phyloP scores from a whole-genome alignment of 2,113 vertebrate species.

The Brienomyrus brachyistius region DNA sequence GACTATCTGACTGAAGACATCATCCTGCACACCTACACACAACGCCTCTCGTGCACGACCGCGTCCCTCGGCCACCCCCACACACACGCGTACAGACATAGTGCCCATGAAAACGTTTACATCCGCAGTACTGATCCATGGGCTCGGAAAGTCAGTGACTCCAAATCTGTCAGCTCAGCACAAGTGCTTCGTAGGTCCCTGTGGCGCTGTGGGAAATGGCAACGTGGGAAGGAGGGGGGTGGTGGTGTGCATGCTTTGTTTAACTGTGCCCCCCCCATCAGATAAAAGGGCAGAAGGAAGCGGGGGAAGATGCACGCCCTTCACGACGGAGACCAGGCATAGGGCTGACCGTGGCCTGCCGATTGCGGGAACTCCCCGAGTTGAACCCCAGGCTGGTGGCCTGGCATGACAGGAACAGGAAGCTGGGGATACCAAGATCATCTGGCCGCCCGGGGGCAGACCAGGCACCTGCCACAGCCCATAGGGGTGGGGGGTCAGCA shows the following conservation, averaged over 20 bases:
- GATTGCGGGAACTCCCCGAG: neutral
- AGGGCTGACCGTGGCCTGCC: neutral
- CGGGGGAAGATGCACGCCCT: neutral
- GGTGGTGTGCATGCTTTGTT: neutral
- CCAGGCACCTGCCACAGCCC: neutral
- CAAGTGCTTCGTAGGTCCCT: neutral
- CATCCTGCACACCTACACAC: neutral
- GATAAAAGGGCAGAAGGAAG: constrained; percentile 15
- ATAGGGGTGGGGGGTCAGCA: neutral
- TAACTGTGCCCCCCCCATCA: neutral
- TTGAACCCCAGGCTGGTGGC: neutral
- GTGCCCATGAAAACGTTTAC: neutral
- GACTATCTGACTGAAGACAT: neutral
- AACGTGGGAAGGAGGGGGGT: neutral
- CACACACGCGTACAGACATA: neutral
- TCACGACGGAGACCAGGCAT: neutral
- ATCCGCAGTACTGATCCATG: neutral
- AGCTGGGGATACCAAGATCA: neutral
- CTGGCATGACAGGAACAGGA: neutral
- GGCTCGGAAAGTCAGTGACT: too few species aligned
- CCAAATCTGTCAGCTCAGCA: neutral
- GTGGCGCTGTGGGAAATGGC: neutral
- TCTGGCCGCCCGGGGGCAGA: neutral
- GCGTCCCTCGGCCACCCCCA: neutral
- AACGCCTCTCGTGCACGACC: neutral